Percentiles rank a stretch among this genome's conserved stretches.
phyloP scores from a whole-genome alignment of 2,113 vertebrate species.

The Notiomystis cincta region DNA sequence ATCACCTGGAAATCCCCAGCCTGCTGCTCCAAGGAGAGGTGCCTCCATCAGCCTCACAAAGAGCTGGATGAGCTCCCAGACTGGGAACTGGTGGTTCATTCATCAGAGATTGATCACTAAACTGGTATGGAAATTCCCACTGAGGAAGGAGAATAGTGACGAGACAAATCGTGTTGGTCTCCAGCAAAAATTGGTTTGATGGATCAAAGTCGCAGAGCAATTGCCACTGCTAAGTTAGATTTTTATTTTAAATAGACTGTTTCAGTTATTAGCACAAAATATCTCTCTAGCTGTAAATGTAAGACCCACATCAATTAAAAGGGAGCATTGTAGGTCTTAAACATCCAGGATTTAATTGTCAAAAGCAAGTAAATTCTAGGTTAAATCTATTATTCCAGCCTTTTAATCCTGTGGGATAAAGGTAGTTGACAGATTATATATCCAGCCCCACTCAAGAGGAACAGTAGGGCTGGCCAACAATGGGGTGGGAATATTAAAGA shows the following conservation, averaged over 20 bases:
- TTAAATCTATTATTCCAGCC: neutral
- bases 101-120: neutral
- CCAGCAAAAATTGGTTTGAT: neutral
- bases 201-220: neutral
- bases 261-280: neutral
- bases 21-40: neutral
- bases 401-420: neutral
- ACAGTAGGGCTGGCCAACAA: neutral
- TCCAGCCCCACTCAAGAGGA: neutral
- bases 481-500: neutral
- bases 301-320: neutral
- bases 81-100: neutral
- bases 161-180: neutral
- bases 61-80: neutral
- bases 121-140: neutral
- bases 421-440: neutral
- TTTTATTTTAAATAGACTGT: neutral
- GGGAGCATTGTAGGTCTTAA: neutral
- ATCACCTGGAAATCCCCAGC: neutral
- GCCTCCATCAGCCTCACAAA: neutral
- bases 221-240: neutral
- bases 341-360: neutral
- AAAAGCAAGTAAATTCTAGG: neutral
- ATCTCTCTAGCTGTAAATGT: neutral
- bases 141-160: fast-evolving